Evolutionary conservation across 2,113 vertebrate species (phyloP), one percentile per base, ranked within the genome.

Genomic region (Aegithalos caudatus): DNA sequence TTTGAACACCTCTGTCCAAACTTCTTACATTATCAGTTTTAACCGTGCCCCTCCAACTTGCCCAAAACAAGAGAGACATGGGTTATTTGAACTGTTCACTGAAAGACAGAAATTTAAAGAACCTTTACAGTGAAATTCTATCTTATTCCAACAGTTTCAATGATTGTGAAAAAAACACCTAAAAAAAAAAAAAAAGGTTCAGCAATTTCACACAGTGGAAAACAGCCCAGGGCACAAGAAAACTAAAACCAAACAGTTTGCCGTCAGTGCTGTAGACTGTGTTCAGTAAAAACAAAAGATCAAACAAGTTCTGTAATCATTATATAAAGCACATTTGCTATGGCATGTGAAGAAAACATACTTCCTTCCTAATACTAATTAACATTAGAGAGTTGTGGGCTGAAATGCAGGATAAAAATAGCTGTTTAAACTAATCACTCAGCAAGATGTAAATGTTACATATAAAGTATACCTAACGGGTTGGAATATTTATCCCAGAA

Each of bases 131-230:
- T 85, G 97, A 98, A 97, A 97, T 92, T 95, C 91, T 95, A 94
- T 92, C 96, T 91, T 96, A 90, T 81, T 93, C 95, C 66, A 88
- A 97, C 97, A 97, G 94, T 96, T 97, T 96, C 83, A 96, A 88
- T 93, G 97, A 98, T 96, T 97, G 96, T 95, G 96, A 97, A 98
- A 97, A 97, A 97, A 92, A 92, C 56, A 97, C 95, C 95, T 93
- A 27, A 60, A 72, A 97, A 92, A 40, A 40, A 40, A 96, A 95
- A 95, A 92, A 92, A 92, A 95, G 95, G 95, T 98, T 97, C 95
- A 97, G 96, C 96, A 95, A 98, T 97, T 97, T 96, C 94, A 97
- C 96, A 97, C 84, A 56, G 95, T 97, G 93, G 92, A 96, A 97
- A 97, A 98, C 96, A 97, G 92, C 97, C 95, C 74, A 80, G 97